Evolutionary conservation across 2,113 vertebrate species (phyloP).

Genomic region (Pluvianellus socialis): DNA sequence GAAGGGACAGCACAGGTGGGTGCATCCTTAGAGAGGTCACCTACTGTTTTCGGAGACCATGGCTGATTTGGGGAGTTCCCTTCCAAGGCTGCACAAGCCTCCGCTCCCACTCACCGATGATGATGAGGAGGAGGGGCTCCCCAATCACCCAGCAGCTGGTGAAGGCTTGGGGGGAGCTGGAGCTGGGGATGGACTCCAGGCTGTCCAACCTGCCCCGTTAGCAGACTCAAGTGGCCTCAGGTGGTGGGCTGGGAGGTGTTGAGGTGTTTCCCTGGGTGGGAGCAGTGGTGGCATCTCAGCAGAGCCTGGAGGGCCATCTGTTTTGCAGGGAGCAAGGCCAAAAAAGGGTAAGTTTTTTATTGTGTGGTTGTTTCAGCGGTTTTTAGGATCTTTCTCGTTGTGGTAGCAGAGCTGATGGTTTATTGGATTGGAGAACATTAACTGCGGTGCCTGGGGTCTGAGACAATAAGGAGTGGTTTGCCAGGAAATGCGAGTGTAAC

Average conservation of each 20-base stretch:
- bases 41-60: not conserved
- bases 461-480: not conserved
- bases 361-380: not conserved
- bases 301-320: accelerated
- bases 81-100: not conserved
- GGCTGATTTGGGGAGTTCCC: not conserved
- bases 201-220: not conserved
- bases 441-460: not conserved
- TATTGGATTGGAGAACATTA: not conserved
- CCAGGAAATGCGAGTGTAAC: not conserved
- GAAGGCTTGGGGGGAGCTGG: not conserved
- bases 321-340: accelerated
- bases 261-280: not conserved
- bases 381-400: not conserved
- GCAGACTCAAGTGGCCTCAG: not conserved
- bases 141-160: not conserved
- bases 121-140: not conserved
- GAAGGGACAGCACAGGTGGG: not conserved
- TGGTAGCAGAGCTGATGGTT: not conserved
- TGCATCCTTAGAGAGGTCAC: not conserved
- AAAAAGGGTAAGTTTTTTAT: not conserved
- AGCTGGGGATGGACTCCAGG: not conserved
- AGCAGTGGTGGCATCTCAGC: accelerated
- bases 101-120: not conserved
- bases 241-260: not conserved